phyloP scores from a whole-genome alignment of 2,113 vertebrate species.

The Dipodomys stephensi region DNA sequence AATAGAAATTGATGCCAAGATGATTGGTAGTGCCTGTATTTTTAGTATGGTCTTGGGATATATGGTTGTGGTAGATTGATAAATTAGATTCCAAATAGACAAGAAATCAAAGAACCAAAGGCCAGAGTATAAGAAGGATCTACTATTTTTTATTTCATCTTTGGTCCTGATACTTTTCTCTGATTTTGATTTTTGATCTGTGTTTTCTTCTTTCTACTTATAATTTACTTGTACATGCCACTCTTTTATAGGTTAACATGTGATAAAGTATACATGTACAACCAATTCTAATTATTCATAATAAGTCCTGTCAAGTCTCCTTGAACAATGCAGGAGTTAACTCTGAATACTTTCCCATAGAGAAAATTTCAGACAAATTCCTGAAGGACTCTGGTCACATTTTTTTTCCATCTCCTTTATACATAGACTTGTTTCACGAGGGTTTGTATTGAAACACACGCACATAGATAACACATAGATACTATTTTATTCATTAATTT shows the following conservation, averaged over 20 bases:
- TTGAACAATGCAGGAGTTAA: background rate
- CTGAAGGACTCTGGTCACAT: background rate
- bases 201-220: background rate
- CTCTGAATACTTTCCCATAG: background rate
- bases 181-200: background rate
- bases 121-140: background rate
- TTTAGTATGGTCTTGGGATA: background rate
- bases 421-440: background rate
- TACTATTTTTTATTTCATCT: background rate
- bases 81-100: background rate
- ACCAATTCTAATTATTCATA: background rate
- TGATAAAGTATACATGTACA: background rate
- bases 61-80: background rate
- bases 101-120: background rate
- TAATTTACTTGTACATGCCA: background rate
- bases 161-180: background rate
- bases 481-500: background rate
- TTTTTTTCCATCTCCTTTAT: background rate
- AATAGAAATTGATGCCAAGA: background rate
- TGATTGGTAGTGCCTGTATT: background rate
- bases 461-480: background rate
- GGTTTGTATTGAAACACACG: background rate
- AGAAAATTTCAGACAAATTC: background rate
- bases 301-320: background rate
- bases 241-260: background rate